Evolutionary conservation across 1,140 invertebrate genomes (phyloP).

Genomic region (Physella acuta): DNA sequence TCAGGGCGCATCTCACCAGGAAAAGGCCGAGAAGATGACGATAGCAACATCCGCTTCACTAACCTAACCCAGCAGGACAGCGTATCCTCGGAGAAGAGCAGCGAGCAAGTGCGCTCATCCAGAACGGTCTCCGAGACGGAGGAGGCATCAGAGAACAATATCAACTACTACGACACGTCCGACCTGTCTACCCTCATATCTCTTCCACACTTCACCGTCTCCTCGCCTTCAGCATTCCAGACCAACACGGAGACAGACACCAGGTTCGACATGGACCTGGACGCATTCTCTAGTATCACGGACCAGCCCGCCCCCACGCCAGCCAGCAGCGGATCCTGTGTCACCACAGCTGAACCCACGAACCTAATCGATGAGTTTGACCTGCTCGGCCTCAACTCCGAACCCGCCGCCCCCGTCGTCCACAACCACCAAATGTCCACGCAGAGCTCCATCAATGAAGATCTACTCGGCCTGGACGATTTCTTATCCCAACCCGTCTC

Average conservation of each 20-base stretch:
- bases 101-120: not conserved
- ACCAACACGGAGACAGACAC: not conserved
- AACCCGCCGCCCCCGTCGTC: slow-evolving; percentile 18
- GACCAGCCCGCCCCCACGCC: slow-evolving; percentile 17
- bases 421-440: not conserved
- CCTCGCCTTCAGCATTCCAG: slow-evolving; percentile 15
- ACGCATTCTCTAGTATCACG: slow-evolving; percentile 19
- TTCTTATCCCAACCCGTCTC: slow-evolving; percentile 29
- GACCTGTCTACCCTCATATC: slow-evolving; percentile 12
- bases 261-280: slow-evolving; percentile 30
- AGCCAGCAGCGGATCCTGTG: not conserved
- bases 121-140: not conserved
- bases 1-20: slow-evolving; percentile 36
- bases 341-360: not conserved
- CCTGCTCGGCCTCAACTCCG: slow-evolving; percentile 38
- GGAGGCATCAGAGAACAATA: slow-evolving; percentile 26
- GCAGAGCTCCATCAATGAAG: slow-evolving; percentile 36
- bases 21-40: slow-evolving; percentile 20
- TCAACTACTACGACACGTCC: slow-evolving; percentile 29
- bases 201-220: slow-evolving; percentile 20
- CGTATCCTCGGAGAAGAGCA: slow-evolving; percentile 16
- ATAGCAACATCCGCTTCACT: slow-evolving; percentile 20
- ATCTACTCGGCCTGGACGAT: slow-evolving; percentile 42
- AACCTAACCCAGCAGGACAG: slow-evolving; percentile 18
- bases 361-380: slow-evolving; percentile 31